A percentile compares a stretch with the other conserved stretches of the same genome.
phyloP scores from a whole-genome alignment of 1,140 invertebrate genomes.

The Drosophila sproati region DNA sequence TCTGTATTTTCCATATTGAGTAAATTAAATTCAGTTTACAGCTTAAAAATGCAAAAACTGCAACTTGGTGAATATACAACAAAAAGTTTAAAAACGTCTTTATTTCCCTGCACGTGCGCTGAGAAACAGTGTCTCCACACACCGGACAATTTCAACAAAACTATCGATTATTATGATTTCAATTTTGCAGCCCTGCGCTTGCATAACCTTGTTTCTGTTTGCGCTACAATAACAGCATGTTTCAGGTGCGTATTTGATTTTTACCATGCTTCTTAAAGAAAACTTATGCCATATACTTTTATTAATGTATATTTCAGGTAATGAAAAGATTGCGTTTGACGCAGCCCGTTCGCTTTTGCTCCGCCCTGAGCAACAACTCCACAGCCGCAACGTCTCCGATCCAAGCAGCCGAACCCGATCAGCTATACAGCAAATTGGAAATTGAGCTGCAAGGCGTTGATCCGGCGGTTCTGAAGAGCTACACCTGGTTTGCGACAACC shows the following conservation, averaged over 20 bases:
- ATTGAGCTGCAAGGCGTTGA: slow-evolving; percentile 95
- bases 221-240: slow-evolving; percentile 58
- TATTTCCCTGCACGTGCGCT: slow-evolving; percentile 34
- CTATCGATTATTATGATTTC: slow-evolving; percentile 13
- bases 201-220: slow-evolving; percentile 65
- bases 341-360: slow-evolving; percentile 49
- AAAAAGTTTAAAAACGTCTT: slow-evolving; percentile 8
- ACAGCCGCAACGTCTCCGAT: slow-evolving; percentile 5
- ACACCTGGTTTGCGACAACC: slow-evolving; percentile 92
- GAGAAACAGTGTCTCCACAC: slow-evolving; percentile 30
- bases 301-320: slow-evolving; percentile 11
- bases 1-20: slow-evolving; percentile 53
- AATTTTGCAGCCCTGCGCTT: slow-evolving; percentile 40
- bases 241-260: slow-evolving; percentile 56
- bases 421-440: slow-evolving; percentile 93
- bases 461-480: slow-evolving; percentile 94
- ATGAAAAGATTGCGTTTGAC: slow-evolving; percentile 43
- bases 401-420: slow-evolving; percentile 86
- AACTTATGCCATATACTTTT: background rate
- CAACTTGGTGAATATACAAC: slow-evolving; percentile 7
- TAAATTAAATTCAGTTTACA: background rate
- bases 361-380: slow-evolving; percentile 32
- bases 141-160: background rate
- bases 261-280: slow-evolving; percentile 39
- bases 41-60: background rate